Base-by-base conservation (phyloP, 64 coral and sea anemone species). In the Anthopleura sola region DNA sequence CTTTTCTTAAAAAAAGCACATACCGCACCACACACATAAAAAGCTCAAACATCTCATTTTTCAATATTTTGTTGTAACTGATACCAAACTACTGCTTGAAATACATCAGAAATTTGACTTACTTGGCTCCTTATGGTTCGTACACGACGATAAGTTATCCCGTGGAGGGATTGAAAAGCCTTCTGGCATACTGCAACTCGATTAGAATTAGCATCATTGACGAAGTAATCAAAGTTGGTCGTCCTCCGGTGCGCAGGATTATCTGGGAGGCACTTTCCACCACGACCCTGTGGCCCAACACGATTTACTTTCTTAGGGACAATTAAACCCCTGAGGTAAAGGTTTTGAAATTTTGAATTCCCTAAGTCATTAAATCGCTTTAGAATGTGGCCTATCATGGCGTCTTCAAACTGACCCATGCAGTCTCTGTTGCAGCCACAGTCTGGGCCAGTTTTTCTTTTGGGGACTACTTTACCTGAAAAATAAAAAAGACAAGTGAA, bases 101-200 rank as follows among this genome's bases (percentile, higher is more conserved):
- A n/a, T n/a, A n/a, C n/a, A n/a, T n/a, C 8, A 75, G 2, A 75
- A 32, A 12, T 75, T 75, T 3, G 26, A 75, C 33, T 32, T 75
- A 75, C 68, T 36, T 75, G 4, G 24, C 68, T 75, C 33, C 68
- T 28, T 28, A 75, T 29, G 3, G 68, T 75, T 3, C 68, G n/a
- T 14, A 33, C n/a, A 6, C 68, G 68, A 36, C 68, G 68, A 5
- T 75, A 28, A 3, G 68, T 75, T 32, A 89, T 21, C 44, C 23
- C 86, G 79, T 81, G 86, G 28, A 88, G 78, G 18, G 80, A 80
- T 37, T 83, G 75, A 54, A 84, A 89, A 11, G 87, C 87, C 80
- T 83, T 89, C 79, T 83, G 81, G 80, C 87, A 84, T 20, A 89
- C 28, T 37, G 48, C 62, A 83, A 83, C 36, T 21, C 44, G 74